A percentile compares a stretch with the other conserved stretches of the same genome.
Conservation (phyloP, 2,113 vertebrate genomes). For the Aegotheles bennettii region DNA sequence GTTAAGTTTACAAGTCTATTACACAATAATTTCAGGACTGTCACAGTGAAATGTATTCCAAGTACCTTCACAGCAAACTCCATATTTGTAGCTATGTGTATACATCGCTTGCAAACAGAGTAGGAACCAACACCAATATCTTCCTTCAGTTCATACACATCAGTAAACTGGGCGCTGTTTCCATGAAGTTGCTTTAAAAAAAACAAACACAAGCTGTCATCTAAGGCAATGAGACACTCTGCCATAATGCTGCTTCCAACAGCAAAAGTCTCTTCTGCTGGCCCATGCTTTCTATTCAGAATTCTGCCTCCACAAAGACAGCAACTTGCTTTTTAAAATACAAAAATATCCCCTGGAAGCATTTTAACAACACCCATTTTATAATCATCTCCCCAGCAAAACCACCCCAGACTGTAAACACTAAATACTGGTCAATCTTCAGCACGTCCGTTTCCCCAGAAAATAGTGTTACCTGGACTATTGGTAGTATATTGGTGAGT, state of each 20-base stretch:
- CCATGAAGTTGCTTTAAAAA: slow-evolving; percentile 83
- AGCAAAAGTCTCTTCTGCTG: background rate
- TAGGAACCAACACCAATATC: slow-evolving; percentile 97
- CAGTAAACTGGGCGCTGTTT: slow-evolving; percentile 84
- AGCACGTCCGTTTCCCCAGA: background rate
- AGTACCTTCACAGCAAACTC: slow-evolving; percentile 96
- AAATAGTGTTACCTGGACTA: slow-evolving; percentile 84
- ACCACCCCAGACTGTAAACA: background rate
- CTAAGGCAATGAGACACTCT: background rate
- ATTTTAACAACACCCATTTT: background rate
- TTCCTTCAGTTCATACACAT: slow-evolving; percentile 92
- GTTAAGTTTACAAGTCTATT: background rate
- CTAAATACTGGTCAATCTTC: background rate
- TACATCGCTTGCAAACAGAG: slow-evolving; percentile 94
- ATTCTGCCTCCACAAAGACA: background rate
- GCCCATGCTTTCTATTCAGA: background rate
- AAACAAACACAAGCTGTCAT: background rate
- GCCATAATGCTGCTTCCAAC: background rate
- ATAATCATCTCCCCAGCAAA: background rate
- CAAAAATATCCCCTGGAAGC: background rate
- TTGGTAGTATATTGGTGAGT: slow-evolving; percentile 86
- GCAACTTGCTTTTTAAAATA: background rate
- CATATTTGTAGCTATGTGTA: slow-evolving; percentile 86
- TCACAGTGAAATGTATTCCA: background rate
- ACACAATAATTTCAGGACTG: background rate